Conservation (phyloP, 53 echinoderm and acorn worm species). For the Zoroaster sp. region DNA sequence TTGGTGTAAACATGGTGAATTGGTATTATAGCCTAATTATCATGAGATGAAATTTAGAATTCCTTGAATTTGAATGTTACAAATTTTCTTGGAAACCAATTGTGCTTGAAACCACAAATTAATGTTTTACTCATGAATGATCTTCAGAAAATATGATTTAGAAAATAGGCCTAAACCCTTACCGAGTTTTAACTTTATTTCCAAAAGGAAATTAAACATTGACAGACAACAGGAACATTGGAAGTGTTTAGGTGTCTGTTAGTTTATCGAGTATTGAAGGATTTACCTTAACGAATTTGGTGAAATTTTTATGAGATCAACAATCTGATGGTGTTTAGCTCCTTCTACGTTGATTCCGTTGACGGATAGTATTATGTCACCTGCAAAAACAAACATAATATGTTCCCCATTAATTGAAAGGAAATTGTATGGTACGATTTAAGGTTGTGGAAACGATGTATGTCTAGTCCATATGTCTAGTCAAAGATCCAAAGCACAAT, state of each 20-base stretch:
- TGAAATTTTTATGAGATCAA: slow-evolving; percentile 84
- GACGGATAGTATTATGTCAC: slow-evolving; percentile 90
- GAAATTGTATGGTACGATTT: no score
- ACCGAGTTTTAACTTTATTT: not conserved
- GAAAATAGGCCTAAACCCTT: not conserved
- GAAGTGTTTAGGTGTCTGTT: not conserved
- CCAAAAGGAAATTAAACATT: not conserved
- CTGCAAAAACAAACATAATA: slow-evolving; percentile 23
- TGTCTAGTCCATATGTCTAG: no score
- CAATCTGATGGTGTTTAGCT: slow-evolving; percentile 79
- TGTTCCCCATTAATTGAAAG: not conserved
- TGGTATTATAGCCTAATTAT: no score
- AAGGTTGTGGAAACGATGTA: no score
- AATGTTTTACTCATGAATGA: no score
- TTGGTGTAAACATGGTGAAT: no score
- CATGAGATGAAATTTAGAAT: no score
- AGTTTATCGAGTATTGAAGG: not conserved
- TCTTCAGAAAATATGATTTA: no score
- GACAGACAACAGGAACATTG: not conserved
- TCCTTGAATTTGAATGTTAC: not conserved
- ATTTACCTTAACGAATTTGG: slow-evolving; percentile 72
- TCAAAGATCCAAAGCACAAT: no score
- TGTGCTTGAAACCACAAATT: not conserved
- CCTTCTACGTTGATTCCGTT: slow-evolving; percentile 87
- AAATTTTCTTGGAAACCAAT: not conserved